phyloP scores from a whole-genome alignment of 2,113 vertebrate species.

The Bettongia penicillata region DNA sequence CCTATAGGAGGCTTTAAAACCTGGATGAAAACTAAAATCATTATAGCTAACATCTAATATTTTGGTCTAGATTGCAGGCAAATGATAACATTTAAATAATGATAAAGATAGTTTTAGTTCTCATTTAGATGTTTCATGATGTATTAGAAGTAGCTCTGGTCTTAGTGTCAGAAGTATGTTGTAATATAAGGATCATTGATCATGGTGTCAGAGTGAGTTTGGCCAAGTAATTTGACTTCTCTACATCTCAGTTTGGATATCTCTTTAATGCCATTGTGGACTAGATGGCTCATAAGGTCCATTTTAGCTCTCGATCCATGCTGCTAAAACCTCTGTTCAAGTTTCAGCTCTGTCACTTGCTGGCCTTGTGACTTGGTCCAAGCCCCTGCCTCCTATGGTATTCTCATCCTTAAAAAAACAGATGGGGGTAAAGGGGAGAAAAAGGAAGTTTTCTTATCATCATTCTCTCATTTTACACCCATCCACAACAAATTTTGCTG shows the following conservation, averaged over 20 bases:
- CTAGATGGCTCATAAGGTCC: background rate
- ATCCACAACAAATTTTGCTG: too few species aligned
- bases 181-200: background rate
- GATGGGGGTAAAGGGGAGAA: background rate
- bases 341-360: background rate
- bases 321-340: background rate
- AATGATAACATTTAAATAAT: background rate
- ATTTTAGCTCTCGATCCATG: background rate
- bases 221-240: background rate
- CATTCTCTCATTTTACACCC: too few species aligned
- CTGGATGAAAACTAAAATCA: background rate
- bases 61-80: background rate
- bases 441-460: background rate
- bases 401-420: background rate
- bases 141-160: background rate
- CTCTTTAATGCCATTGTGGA: background rate
- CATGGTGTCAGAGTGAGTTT: background rate
- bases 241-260: background rate
- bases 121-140: background rate
- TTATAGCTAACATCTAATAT: background rate
- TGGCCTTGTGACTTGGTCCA: background rate
- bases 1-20: background rate
- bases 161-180: background rate
- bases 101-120: background rate
- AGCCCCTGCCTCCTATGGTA: too few species aligned